A percentile compares a stretch with the other conserved stretches of the same genome.
phyloP scores from a whole-genome alignment of 2,888 invertebrate species.

The Hyalella azteca region DNA sequence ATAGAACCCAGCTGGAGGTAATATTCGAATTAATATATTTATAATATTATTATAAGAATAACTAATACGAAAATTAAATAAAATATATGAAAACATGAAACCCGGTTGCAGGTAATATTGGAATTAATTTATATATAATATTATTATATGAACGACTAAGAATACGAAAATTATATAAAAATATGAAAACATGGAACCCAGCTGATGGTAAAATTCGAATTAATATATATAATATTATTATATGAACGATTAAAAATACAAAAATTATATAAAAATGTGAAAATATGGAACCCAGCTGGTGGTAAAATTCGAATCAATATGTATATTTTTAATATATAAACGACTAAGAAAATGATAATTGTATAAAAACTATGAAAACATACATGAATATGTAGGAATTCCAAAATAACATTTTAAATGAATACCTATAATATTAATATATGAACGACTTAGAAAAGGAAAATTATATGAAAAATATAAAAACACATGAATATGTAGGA shows the following conservation, averaged over 20 bases:
- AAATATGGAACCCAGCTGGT: conserved; percentile 88
- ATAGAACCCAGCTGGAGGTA: conserved; percentile 80
- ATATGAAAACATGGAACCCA: background rate
- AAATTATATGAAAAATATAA: no score
- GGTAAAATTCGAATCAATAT: conserved; percentile 59
- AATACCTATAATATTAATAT: no score
- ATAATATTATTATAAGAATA: conserved; percentile 11
- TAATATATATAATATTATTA: no score
- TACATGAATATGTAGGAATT: background rate
- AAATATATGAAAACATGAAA: conserved; percentile 82
- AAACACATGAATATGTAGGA: conserved; percentile 12
- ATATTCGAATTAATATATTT: conserved; percentile 8
- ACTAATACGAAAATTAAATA: background rate
- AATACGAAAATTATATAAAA: background rate
- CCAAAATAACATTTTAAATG: background rate
- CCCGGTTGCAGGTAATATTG: conserved; percentile 73
- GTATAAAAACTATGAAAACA: background rate
- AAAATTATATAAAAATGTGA: conserved; percentile 72
- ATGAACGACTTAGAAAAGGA: no score
- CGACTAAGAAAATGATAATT: background rate
- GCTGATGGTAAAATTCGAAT: background rate
- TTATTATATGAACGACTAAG: background rate
- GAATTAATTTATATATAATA: background rate
- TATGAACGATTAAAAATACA: no score
- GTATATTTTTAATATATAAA: conserved; percentile 5